Percentiles rank a stretch among this genome's conserved stretches.
phyloP scores from a whole-genome alignment of 2,113 vertebrate species.

The Petrocephalus microphthalmus region DNA sequence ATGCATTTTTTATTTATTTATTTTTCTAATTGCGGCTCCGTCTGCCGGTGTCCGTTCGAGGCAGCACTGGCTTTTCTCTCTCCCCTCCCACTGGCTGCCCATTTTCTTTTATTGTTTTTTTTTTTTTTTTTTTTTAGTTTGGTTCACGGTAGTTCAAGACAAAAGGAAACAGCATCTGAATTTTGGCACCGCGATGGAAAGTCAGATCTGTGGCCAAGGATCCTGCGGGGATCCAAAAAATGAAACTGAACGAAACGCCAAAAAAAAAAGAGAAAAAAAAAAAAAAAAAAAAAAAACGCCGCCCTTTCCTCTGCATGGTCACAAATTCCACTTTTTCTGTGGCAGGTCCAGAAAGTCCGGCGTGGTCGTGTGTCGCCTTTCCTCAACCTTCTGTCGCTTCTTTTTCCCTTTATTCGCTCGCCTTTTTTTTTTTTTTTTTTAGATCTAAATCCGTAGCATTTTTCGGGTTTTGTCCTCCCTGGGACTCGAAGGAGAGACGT shows the following conservation, averaged over 20 bases:
- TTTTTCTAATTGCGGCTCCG: slow-evolving; percentile 38
- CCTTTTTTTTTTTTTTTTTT: slow-evolving; percentile 60
- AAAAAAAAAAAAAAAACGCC: slow-evolving; percentile 56
- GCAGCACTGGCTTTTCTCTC: slow-evolving; percentile 35
- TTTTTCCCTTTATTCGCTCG: slow-evolving; percentile 58
- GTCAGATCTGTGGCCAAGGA: slow-evolving; percentile 76
- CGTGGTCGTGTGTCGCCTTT: slow-evolving; percentile 62
- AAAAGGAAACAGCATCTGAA: slow-evolving; percentile 63
- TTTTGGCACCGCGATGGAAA: slow-evolving; percentile 69
- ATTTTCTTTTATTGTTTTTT: slow-evolving; percentile 23
- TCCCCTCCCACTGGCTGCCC: slow-evolving; percentile 47
- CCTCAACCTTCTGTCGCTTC: slow-evolving; percentile 66
- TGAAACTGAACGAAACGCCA: slow-evolving; percentile 62
- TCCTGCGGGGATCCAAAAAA: slow-evolving; percentile 74
- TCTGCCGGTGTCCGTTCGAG: slow-evolving; percentile 37
- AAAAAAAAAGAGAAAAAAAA: slow-evolving; percentile 48
- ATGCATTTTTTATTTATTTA: slow-evolving; percentile 46
- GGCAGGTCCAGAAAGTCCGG: slow-evolving; percentile 63
- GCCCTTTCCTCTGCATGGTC: slow-evolving; percentile 72
- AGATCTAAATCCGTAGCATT: slow-evolving; percentile 40
- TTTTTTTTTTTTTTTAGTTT: slow-evolving; percentile 37
- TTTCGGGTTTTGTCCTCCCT: slow-evolving; percentile 53
- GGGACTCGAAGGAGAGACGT: slow-evolving; percentile 56
- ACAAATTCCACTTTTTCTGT: slow-evolving; percentile 72
- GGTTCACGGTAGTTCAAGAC: slow-evolving; percentile 57